Evolutionary conservation across 2,797 vertebrate genomes (phyloP), one percentile per base, ranked within the genome.

Genomic region (Myioborus miniatus): DNA sequence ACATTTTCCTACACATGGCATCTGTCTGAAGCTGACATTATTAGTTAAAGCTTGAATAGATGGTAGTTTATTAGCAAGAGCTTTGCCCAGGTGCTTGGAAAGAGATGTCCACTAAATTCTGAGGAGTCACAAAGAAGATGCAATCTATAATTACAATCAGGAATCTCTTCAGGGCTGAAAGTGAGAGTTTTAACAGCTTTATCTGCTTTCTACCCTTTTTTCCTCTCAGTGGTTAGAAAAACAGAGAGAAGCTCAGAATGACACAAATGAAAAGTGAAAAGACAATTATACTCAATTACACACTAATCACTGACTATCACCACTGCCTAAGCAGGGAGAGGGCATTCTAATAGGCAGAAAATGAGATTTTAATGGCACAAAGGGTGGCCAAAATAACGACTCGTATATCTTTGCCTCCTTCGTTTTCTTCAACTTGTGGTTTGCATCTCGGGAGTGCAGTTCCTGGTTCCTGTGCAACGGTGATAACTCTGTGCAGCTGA

Each of bases 251-350:
- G 97, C 98, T 98, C 96, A 94, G 98, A 98, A 98, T 99, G 99
- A 99, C 98, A 99, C 98, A 99, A 99, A 99, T 99, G 98, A 99
- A 99, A 99, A 99, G 98, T 99, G 99, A 99, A 99, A 99, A 99
- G 99, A 99, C 99, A 99, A 99, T 99, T 99, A 99, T 99, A 98
- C 98, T 98, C 99, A 99, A 99, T 99, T 99, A 99, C 99, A 99
- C 99, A 99, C 98, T 99, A 99, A 99, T 99, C 98, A 99, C 97
- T 96, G 98, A 98, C 98, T 98, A 99, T 99, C 98, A 98, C 98
- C 91, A 96, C 97, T 98, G 98, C 98, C 98, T 98, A 97, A 98
- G 98, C 98, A 98, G 97, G 97, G 97, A 98, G 98, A 98, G 98
- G 98, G 97, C 98, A 98, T 98, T 98, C 98, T 99, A 99, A 99